Conservation (phyloP, 1,140 invertebrate genomes). For the Battus philenor region DNA sequence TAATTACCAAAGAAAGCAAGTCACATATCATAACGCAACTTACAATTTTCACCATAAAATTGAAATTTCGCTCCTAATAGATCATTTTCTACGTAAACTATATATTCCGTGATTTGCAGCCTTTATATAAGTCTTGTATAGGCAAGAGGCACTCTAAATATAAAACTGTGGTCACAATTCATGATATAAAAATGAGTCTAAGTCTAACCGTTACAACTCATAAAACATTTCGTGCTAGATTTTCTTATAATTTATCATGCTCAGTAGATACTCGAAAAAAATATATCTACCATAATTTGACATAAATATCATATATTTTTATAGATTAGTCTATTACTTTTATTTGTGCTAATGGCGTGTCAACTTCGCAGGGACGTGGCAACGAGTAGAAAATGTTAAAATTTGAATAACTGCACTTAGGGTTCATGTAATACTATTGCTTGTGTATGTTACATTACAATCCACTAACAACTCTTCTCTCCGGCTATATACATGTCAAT, state of each 20-base stretch:
- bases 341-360: conserved; percentile 68
- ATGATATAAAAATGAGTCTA: conserved; percentile 70
- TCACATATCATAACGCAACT: conserved; percentile 74
- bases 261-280: conserved; percentile 51
- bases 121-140: conserved; percentile 77
- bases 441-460: conserved; percentile 54
- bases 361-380: conserved; percentile 55
- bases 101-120: conserved; percentile 76
- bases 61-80: conserved; percentile 55
- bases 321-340: conserved; percentile 36
- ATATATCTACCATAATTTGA: conserved; percentile 53
- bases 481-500: conserved; percentile 64
- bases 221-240: conserved; percentile 62
- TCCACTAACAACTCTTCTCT: conserved; percentile 51
- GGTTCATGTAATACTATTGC: conserved; percentile 60
- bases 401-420: conserved; percentile 77
- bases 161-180: conserved; percentile 76
- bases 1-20: conserved; percentile 26
- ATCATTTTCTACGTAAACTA: conserved; percentile 71
- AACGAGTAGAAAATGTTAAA: conserved; percentile 71
- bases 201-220: conserved; percentile 56
- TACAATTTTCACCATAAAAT: conserved; percentile 76
- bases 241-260: conserved; percentile 53
- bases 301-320: conserved; percentile 35
- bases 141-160: conserved; percentile 78